These are phyloP conservation scores for Cheilosia pagana DNA, from an alignment of 2,888 invertebrate genomes.

Conservation along the genomic window DNA sequence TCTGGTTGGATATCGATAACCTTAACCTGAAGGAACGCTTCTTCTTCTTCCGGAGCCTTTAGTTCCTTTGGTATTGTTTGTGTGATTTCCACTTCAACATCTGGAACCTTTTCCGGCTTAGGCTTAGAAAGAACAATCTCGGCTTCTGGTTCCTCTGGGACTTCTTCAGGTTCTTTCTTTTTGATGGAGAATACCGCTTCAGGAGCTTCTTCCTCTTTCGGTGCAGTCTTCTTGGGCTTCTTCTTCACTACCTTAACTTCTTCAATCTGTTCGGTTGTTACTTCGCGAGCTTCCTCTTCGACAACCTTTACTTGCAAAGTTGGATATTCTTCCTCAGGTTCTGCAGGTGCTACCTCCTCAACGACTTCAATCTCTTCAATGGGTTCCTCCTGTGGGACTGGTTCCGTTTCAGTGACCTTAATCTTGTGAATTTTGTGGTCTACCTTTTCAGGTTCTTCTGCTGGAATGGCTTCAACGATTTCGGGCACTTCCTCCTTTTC, in stretches of 20 bases:
- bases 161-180: slow-evolving; percentile 75
- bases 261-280: slow-evolving; percentile 73
- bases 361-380: slow-evolving; percentile 41
- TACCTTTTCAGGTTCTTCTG: slow-evolving; percentile 57
- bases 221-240: slow-evolving; percentile 72
- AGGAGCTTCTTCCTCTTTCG: slow-evolving; percentile 76
- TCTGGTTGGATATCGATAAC: slow-evolving; percentile 78
- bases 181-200: slow-evolving; percentile 77
- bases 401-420: slow-evolving; percentile 60
- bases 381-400: slow-evolving; percentile 48
- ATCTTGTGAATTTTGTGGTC: slow-evolving; percentile 58
- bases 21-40: slow-evolving; percentile 78
- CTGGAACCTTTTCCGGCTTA: slow-evolving; percentile 51
- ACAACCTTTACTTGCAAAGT: slow-evolving; percentile 51
- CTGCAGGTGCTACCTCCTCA: slow-evolving; percentile 43
- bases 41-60: slow-evolving; percentile 55
- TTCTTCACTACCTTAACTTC: slow-evolving; percentile 75
- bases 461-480: slow-evolving; percentile 51
- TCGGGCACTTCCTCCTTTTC: slow-evolving; percentile 71
- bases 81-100: slow-evolving; percentile 56
- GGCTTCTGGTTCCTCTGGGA: slow-evolving; percentile 74
- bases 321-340: slow-evolving; percentile 51
- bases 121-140: slow-evolving; percentile 60
- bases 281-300: slow-evolving; percentile 66
- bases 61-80: slow-evolving; percentile 40